Base-by-base conservation (phyloP, 37 sponge, comb jelly and placozoan genomes). In the Eunapius fragilis region DNA sequence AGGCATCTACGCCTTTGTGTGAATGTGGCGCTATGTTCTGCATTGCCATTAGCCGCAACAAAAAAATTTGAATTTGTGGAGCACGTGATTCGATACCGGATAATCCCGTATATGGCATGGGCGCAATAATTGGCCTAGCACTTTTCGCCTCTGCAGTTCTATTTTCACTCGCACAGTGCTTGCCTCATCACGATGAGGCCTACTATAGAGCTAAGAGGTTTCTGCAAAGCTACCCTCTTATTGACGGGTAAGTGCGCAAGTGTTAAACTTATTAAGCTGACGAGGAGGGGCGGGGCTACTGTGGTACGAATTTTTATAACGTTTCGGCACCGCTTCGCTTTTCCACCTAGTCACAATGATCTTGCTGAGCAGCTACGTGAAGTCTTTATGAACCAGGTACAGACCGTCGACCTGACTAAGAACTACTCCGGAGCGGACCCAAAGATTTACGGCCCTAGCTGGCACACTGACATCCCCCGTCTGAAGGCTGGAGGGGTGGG, bases 381-480 rank as follows among this genome's bases (percentile, higher is more conserved):
- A 6, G 41, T 31, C 22, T 82, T 83, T 67, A 28, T 74, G 48
- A 89, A 93, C 35, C 90, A 93, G 34, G 26, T 93, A 34, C 48
- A 72, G 23, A 13, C 86, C 2, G 45, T 89, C 2, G 80, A 93
- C 75, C 69, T 93, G 35, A 48, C 33, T 11, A 26, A 48, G 50
- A 84, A 89, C 37, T 35, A 36, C 17, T 82, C 88, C 25, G 74
- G 68, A 14, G 27, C 48, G 0, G 47, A 67, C 19, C 70, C 67
- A 2, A 37, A 71, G 34, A 31, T 32, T 14, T 75, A 72, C 82
- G 81, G 82, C 1, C 23, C 13, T 37, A 4, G 36, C 23, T 89
- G 89, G 89, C 87, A 86, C 69, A 90, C 94, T 23, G 94, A 93
- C 69, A 93, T 93, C 26, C 94, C 94, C 23, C 70, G 94, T 25